Base-by-base conservation (phyloP, 2,888 invertebrate species). In the Cistogaster globosa region DNA sequence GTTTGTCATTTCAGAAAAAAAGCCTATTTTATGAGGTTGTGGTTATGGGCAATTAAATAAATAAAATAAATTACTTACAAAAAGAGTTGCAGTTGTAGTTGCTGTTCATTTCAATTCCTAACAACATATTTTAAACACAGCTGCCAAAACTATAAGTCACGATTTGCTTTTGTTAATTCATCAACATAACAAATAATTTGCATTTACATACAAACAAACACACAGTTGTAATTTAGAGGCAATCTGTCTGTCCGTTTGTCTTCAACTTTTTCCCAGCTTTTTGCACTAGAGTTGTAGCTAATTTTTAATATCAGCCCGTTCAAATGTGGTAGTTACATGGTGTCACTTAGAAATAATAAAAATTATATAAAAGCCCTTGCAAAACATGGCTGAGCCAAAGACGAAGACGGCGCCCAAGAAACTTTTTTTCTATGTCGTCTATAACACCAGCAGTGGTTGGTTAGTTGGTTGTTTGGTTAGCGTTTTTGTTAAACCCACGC, bases 141-240 rank as follows among this genome's bases (percentile, higher is more conserved):
- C 87, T 87, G 87, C 87, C 87, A 83, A 86, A 84, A 86, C 84
- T 81, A 86, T 87, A 87, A 87, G 87, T 87, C 87, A 87, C 87
- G 87, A 87, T 87, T 87, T 87, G 87, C 87, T 83, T 87, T 87
- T 87, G 84, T 87, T 87, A 87, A 87, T 87, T 87, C 87, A 87
- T 87, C 87, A 85, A 85, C 84, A 81, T 79, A 87, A 79, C 84
- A 82, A 87, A 87, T 84, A 86, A 86, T 87, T 87, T 87, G 84
- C 87, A 87, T 86, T 86, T 81, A 75, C 81, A 77, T 65, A 53
- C 67, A 62, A 36, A 65, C 55, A 22, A 36, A 65, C 55, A 36
- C 4, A 55, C 14, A 48, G 20, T 48, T 2, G 20, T 32, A 58
- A 22, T 32, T 45, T 20, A 16, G 7, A 22, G 42, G 20, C 42